These are phyloP conservation scores for Oophaga pumilio DNA, from an alignment of 2,113 vertebrate species.

Conservation along the genomic window DNA sequence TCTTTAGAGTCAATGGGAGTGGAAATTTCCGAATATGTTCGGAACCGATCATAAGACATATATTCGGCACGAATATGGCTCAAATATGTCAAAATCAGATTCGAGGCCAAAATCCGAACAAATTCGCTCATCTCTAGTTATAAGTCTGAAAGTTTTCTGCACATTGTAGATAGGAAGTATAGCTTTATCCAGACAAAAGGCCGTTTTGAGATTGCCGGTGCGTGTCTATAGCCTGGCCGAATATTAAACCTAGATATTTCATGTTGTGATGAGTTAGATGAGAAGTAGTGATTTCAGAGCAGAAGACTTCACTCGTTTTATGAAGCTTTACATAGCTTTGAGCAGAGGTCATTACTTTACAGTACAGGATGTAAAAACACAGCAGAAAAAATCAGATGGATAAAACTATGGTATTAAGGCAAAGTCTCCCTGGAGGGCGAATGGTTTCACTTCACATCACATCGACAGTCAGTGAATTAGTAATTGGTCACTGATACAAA, in stretches of 20 bases:
- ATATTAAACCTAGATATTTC: not conserved
- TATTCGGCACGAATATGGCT: no score
- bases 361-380: constrained; percentile 38
- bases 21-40: no score
- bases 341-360: constrained; percentile 45
- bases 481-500: constrained; percentile 53
- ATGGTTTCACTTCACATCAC: constrained; percentile 45
- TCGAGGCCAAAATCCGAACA: no score
- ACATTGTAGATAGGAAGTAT: not conserved
- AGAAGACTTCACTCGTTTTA: constrained; percentile 35
- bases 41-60: no score
- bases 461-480: constrained; percentile 35
- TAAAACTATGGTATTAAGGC: constrained; percentile 41
- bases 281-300: not conserved
- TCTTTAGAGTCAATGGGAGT: no score
- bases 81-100: no score
- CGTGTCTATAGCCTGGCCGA: not conserved
- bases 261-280: not conserved
- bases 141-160: not conserved
- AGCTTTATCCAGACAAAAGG: not conserved
- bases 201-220: not conserved
- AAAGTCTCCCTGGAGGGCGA: constrained; percentile 21
- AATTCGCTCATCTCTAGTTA: no score
- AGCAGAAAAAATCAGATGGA: constrained; percentile 25
- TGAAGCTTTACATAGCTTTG: constrained; percentile 49